phyloP scores from a whole-genome alignment of 2,888 invertebrate species.

The Thyatira batis region DNA sequence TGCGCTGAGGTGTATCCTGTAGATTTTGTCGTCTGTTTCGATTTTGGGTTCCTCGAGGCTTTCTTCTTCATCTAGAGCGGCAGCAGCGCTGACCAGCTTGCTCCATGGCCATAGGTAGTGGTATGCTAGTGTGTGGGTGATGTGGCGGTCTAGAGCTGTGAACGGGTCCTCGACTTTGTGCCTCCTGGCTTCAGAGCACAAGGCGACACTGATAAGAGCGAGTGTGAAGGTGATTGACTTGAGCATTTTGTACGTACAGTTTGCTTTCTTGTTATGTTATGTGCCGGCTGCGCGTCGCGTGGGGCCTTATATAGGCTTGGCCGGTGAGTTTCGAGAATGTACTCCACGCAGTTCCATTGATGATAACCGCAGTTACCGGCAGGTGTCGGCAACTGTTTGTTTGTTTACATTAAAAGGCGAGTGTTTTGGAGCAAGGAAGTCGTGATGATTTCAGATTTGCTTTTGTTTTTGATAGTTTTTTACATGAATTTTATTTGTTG shows the following conservation, averaged over 20 bases:
- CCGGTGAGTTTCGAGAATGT: constrained; percentile 71
- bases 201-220: constrained; percentile 42
- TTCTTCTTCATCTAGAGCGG: constrained; percentile 56
- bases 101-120: constrained; percentile 75
- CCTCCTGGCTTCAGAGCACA: constrained; percentile 47
- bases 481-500: too few relatives aligned
- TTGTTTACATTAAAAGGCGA: not conserved
- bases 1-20: constrained; percentile 62
- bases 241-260: constrained; percentile 44
- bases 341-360: constrained; percentile 60
- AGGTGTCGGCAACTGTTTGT: constrained; percentile 63
- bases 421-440: constrained; percentile 19
- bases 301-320: constrained; percentile 67
- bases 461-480: too few relatives aligned
- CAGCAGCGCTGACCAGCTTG: constrained; percentile 63
- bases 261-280: constrained; percentile 49
- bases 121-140: constrained; percentile 63
- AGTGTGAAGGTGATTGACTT: constrained; percentile 52
- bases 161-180: constrained; percentile 62
- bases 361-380: constrained; percentile 57
- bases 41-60: constrained; percentile 66
- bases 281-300: constrained; percentile 36
- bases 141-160: constrained; percentile 59
- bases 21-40: constrained; percentile 57
- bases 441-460: not conserved